Conservation (phyloP, 1,140 invertebrate genomes). For the Tribolium castaneum region DNA sequence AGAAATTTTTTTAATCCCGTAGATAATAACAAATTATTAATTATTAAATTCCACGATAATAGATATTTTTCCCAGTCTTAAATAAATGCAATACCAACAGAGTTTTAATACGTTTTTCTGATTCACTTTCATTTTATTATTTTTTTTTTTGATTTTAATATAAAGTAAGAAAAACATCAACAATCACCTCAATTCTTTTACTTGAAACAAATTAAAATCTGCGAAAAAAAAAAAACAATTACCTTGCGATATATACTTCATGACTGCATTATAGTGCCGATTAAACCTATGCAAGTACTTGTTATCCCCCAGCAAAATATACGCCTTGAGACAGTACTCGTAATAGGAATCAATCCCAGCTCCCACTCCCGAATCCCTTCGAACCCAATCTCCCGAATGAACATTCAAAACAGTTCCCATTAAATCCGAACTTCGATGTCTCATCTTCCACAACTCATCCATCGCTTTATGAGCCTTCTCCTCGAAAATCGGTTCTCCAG, state of each 20-base stretch:
- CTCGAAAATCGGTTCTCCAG: slow-evolving; percentile 93
- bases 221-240: neutral
- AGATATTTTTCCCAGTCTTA: too few relatives aligned
- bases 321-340: slow-evolving; percentile 97
- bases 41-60: too few relatives aligned
- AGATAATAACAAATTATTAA: too few relatives aligned
- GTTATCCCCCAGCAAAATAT: slow-evolving; percentile 86
- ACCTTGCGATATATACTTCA: slow-evolving; percentile 96
- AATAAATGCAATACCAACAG: too few relatives aligned
- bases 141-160: too few relatives aligned
- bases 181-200: neutral
- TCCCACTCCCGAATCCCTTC: slow-evolving; percentile 96
- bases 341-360: slow-evolving; percentile 99
- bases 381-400: slow-evolving; percentile 97
- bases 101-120: too few relatives aligned
- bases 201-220: too few relatives aligned
- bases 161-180: too few relatives aligned
- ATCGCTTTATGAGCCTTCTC: slow-evolving; percentile 95
- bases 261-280: slow-evolving; percentile 96
- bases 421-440: slow-evolving; percentile 91
- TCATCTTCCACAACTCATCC: slow-evolving; percentile 95
- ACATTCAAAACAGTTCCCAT: slow-evolving; percentile 96
- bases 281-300: slow-evolving; percentile 93
- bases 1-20: too few relatives aligned
- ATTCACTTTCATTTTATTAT: too few relatives aligned